Percentiles rank a stretch among this genome's conserved stretches.
Conservation (phyloP, 2,113 vertebrate genomes). For the Sebastes fasciatus region DNA sequence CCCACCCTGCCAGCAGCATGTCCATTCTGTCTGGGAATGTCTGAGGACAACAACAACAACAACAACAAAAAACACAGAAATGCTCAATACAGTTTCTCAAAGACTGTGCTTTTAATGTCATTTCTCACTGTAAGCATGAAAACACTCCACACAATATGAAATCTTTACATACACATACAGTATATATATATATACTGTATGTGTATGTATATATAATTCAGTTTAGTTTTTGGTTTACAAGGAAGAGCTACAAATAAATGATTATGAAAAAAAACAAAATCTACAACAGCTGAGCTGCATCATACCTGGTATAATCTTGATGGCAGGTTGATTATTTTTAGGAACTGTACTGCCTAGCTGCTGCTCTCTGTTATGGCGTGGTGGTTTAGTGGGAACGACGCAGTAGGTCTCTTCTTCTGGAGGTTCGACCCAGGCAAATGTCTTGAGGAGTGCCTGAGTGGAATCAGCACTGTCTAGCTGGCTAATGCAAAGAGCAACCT, state of each 20-base stretch:
- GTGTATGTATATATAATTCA: no score
- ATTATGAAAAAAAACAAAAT: neutral
- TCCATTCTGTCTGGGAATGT: constrained; percentile 58
- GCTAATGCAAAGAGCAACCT: constrained; percentile 35
- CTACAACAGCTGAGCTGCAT: neutral
- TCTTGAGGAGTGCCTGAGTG: constrained; percentile 81
- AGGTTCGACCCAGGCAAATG: constrained; percentile 77
- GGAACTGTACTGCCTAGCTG: constrained; percentile 2
- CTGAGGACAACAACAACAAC: constrained; percentile 41
- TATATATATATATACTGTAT: no score
- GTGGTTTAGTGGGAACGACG: neutral
- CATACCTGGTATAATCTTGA: constrained; percentile 44
- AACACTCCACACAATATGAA: neutral
- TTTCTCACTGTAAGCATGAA: neutral
- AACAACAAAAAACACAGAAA: neutral
- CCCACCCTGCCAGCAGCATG: neutral
- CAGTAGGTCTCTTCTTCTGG: constrained; percentile 59
- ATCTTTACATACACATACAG: no score
- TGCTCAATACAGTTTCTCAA: neutral
- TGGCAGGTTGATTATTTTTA: constrained; percentile 1
- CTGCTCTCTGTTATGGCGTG: neutral
- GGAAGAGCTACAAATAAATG: neutral
- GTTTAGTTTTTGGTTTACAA: neutral
- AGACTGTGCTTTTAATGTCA: neutral
- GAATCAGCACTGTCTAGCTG: constrained; percentile 53